phyloP scores from a whole-genome alignment of 2,888 invertebrate species.

The Ectropis crepuscularia region DNA sequence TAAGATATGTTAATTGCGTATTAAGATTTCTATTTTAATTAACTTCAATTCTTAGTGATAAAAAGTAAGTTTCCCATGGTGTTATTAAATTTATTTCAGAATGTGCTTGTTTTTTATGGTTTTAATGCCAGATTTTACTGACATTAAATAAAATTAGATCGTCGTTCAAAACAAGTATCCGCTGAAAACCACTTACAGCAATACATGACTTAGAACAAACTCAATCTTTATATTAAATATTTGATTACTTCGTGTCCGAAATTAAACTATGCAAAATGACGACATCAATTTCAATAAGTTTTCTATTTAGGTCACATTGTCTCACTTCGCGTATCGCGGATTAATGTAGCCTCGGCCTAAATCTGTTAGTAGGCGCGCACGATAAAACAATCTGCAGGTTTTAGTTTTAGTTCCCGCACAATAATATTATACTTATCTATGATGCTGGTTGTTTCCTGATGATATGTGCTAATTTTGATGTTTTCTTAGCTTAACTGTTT shows the following conservation, averaged over 20 bases:
- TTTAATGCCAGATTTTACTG: too few relatives aligned
- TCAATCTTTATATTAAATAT: constrained; percentile 1
- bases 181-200: too few relatives aligned
- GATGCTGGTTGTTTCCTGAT: background rate
- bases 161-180: too few relatives aligned
- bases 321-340: constrained; percentile 45
- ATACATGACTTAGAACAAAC: background rate
- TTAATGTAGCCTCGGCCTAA: constrained; percentile 47
- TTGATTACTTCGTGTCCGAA: background rate
- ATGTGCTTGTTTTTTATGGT: too few relatives aligned
- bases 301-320: constrained; percentile 45
- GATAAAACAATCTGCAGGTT: constrained; percentile 30
- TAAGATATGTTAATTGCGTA: too few relatives aligned
- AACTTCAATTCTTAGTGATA: too few relatives aligned
- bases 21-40: too few relatives aligned
- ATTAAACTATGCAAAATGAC: constrained; percentile 17
- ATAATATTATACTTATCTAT: constrained; percentile 12
- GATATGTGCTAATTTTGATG: background rate
- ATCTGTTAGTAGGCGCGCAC: constrained; percentile 41
- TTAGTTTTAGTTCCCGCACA: constrained; percentile 20
- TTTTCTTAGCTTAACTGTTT: background rate
- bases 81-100: too few relatives aligned
- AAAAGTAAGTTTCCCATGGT: too few relatives aligned
- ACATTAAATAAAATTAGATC: too few relatives aligned
- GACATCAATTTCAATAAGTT: constrained; percentile 30